Percentiles rank a stretch among this genome's conserved stretches.
Evolutionary conservation across 2,888 invertebrate genomes (phyloP).

Genomic region (Furcula furcula): DNA sequence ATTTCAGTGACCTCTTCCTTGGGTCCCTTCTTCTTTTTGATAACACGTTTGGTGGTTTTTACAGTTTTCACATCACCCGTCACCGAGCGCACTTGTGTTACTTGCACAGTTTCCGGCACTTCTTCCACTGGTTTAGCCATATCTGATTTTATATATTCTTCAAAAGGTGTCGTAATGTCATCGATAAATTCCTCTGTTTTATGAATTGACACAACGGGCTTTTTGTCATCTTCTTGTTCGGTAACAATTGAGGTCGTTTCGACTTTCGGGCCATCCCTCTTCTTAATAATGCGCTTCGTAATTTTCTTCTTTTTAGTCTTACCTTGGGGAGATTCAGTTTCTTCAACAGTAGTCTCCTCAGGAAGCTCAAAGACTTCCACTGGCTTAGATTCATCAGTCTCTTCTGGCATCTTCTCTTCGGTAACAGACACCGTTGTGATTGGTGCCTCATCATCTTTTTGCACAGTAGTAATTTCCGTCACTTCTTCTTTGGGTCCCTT

Average conservation of each 20-base stretch:
- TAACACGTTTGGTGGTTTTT: slow-evolving; percentile 30
- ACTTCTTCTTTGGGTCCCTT: slow-evolving; percentile 48
- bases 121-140: slow-evolving; percentile 44
- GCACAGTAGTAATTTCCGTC: slow-evolving; percentile 47
- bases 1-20: slow-evolving; percentile 57
- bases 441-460: slow-evolving; percentile 34
- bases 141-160: slow-evolving; percentile 28
- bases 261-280: slow-evolving; percentile 58
- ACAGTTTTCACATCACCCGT: slow-evolving; percentile 46
- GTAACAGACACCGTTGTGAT: slow-evolving; percentile 20
- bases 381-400: slow-evolving; percentile 60
- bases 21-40: slow-evolving; percentile 49
- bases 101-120: slow-evolving; percentile 19
- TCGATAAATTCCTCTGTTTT: slow-evolving; percentile 45
- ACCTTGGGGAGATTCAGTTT: slow-evolving; percentile 14
- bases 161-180: slow-evolving; percentile 26
- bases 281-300: slow-evolving; percentile 56
- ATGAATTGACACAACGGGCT: slow-evolving; percentile 21
- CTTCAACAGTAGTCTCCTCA: slow-evolving; percentile 24
- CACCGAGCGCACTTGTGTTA: slow-evolving; percentile 28
- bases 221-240: slow-evolving; percentile 46
- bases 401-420: slow-evolving; percentile 21
- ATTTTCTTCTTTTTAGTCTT: slow-evolving; percentile 23
- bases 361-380: slow-evolving; percentile 50
- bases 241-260: slow-evolving; percentile 39